Conservation (phyloP, 2,888 invertebrate species). For the Phrixothrix hirtus region DNA sequence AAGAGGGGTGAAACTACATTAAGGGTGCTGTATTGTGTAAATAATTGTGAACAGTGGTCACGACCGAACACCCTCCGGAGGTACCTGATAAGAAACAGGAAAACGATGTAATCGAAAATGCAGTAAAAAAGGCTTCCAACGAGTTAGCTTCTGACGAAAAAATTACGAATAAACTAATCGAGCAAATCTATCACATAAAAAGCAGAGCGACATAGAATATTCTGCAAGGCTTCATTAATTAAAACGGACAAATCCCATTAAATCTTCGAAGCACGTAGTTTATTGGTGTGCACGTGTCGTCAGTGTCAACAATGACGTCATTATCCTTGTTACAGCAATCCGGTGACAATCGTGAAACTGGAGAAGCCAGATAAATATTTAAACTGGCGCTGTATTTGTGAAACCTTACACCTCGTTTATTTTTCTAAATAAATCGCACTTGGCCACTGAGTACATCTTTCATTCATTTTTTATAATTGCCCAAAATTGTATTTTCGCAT, state of each 20-base stretch:
- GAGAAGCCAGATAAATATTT: conserved; percentile 36
- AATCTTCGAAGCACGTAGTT: conserved; percentile 5
- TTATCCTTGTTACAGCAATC: conserved; percentile 13
- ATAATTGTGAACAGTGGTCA: conserved; percentile 52
- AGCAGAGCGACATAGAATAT: too few relatives aligned
- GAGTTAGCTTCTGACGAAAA: too few relatives aligned
- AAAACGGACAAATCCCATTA: conserved; percentile 16
- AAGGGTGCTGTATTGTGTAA: conserved; percentile 44
- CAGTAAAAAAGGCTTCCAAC: too few relatives aligned
- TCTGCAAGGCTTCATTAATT: conserved; percentile 10
- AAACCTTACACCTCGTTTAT: conserved; percentile 27
- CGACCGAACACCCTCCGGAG: conserved; percentile 8
- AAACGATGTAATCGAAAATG: too few relatives aligned
- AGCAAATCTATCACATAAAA: too few relatives aligned
- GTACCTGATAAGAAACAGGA: neutral
- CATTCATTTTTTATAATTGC: neutral
- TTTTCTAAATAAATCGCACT: neutral
- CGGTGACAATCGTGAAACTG: conserved; percentile 27
- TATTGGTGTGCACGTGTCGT: conserved; percentile 13
- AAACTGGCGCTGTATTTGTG: conserved; percentile 30
- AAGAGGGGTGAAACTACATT: conserved; percentile 39
- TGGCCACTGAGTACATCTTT: conserved; percentile 1
- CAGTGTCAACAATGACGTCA: conserved; percentile 23
- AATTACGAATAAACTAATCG: too few relatives aligned
- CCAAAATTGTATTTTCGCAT: too few relatives aligned